Base-by-base conservation (phyloP, 2,888 invertebrate genomes). In the Dryomyza anilis region DNA sequence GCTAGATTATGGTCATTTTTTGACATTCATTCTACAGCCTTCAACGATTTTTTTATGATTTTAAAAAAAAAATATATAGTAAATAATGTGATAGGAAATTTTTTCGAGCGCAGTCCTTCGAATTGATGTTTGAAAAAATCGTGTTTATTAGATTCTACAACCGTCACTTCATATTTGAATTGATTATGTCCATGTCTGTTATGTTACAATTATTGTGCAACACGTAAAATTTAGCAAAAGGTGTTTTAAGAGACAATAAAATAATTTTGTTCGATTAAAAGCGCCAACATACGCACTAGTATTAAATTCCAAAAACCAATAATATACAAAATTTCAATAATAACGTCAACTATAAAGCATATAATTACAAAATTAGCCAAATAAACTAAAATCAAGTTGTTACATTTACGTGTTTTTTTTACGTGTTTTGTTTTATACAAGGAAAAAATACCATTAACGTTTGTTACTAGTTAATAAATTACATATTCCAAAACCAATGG, bases 401-500 rank as follows among this genome's bases (percentile, higher is more conserved):
- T 69, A 50, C n/a, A n/a, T n/a, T n/a, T n/a, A n/a, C n/a, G n/a
- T n/a, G n/a, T n/a, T n/a, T n/a, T n/a, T n/a, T n/a, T n/a, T n/a
- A n/a, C n/a, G n/a, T n/a, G n/a, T n/a, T n/a, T 50, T 50, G 19
- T 65, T 63, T 71, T 58, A 39, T 67, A 60, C 62, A 58, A 23
- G 56, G 48, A 30, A 23, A 58, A 53, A 55, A 64, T 52, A 69
- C 21, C 46, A 69, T 67, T 46, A 60, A 69, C 60, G 14, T 21
- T 27, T 1, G 1, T 50, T 50, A 14, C n/a, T 50, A 39, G 39
- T 50, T 50, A 50, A 27, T 14, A 30, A 12, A n/a, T 27, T 27
- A 50, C 14, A 45, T 58, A 55, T 53, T 61, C 73, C 72, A 71
- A 73, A 78, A 76, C 77, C 77, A 70, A 73, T 67, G 53, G 66